Base-by-base conservation (phyloP, 2,888 invertebrate species). In the Metacarcinus magister region DNA sequence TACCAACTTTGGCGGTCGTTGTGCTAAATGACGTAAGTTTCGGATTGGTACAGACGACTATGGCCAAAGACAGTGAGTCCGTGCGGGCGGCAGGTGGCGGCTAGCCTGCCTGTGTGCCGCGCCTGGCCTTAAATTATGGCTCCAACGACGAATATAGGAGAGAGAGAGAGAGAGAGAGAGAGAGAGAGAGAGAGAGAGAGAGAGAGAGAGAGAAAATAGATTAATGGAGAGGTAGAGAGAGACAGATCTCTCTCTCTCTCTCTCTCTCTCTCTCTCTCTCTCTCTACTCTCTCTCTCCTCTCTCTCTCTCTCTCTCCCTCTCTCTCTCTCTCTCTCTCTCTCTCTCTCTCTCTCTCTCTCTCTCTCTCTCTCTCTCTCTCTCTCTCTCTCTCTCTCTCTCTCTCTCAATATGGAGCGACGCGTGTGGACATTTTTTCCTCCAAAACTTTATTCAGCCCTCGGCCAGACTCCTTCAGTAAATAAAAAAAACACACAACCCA, bases 381-480 rank as follows among this genome's bases (percentile, higher is more conserved):
- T 75, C 75, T 75, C 75, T 75, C 75, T 75, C 75, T 75, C 75
- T 75, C 75, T 75, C 75, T 75, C n/a, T 75, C 75, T 75, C 75
- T n/a, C n/a, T n/a, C n/a, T 75, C 75, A n/a, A 75, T 75, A 75
- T 75, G 75, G 75, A 75, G 75, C 75, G 75, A 75, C 75, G 28
- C 75, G 75, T 28, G n/a, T 23, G 75, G 75, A 75, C 75, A 75
- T 75, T 75, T 75, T 75, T 75, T 75, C 75, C 75, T 75, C 75
- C 75, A 75, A 75, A 75, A 75, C 75, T 75, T 75, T 75, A 75
- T 75, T 75, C 75, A 75, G n/a, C 75, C 75, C 4, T 75, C 75
- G 75, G 75, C 75, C 75, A 75, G n/a, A 28, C 75, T 75, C 75
- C n/a, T 23, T 75, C 75, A 28, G n/a, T 75, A 54, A 54, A 54